phyloP scores from a whole-genome alignment of 2,888 invertebrate genomes.

The Mesorhabditis spiculigera region DNA sequence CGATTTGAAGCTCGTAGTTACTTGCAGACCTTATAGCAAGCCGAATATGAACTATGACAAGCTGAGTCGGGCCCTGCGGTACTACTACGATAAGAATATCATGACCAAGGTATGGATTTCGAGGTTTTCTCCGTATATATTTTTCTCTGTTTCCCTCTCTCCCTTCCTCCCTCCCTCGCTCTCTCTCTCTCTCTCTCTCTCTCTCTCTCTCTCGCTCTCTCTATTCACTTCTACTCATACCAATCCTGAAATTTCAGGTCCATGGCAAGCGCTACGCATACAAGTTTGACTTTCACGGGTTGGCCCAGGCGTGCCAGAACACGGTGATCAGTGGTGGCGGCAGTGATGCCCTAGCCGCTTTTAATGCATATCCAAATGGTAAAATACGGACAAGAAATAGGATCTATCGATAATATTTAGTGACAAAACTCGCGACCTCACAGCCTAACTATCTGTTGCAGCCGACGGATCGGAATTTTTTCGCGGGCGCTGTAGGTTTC shows the following conservation, averaged over 20 bases:
- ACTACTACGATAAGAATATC: slow-evolving; percentile 96
- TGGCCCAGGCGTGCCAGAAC: slow-evolving; percentile 49
- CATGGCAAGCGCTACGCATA: slow-evolving; percentile 93
- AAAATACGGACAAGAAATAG: not conserved
- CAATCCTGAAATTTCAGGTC: slow-evolving; percentile 63
- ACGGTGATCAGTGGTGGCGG: slow-evolving; percentile 19
- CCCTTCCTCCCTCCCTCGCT: not conserved
- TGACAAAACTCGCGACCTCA: not conserved
- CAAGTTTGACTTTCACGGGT: slow-evolving; percentile 78
- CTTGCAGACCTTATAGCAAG: slow-evolving; percentile 63
- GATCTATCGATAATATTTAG: not conserved
- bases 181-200: not conserved
- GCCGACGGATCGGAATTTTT: not conserved
- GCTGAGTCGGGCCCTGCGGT: slow-evolving; percentile 82
- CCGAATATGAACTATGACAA: slow-evolving; percentile 98
- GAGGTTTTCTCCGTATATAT: no score
- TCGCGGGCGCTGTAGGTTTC: not conserved
- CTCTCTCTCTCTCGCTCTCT: not conserved
- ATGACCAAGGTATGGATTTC: slow-evolving; percentile 73
- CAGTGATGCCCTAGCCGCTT: not conserved
- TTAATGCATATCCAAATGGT: not conserved
- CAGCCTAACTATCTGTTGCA: not conserved
- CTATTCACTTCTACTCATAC: not conserved
- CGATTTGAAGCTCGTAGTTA: slow-evolving; percentile 5
- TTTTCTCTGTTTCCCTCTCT: not conserved